These are phyloP conservation scores for Adela reaumurella DNA, from an alignment of 2,888 invertebrate species.

Conservation along the genomic window DNA sequence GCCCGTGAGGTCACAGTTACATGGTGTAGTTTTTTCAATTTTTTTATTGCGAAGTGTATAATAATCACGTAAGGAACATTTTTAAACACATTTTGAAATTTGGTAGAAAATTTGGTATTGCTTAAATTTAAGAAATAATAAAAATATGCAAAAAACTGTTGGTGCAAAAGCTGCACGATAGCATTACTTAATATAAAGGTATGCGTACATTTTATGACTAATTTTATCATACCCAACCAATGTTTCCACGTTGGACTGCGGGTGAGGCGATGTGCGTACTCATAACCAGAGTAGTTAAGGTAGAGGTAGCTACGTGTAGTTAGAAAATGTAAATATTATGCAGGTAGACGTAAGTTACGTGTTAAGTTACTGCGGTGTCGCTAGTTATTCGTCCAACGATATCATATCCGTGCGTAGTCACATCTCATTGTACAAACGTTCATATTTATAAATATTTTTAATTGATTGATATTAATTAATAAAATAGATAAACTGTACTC, in stretches of 20 bases:
- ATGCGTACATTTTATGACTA: too few relatives aligned
- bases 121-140: too few relatives aligned
- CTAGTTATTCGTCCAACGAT: slow-evolving; percentile 15
- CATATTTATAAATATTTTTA: slow-evolving; percentile 52
- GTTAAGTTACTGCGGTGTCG: not conserved
- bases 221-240: too few relatives aligned
- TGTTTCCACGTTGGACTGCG: not conserved
- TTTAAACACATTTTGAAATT: too few relatives aligned
- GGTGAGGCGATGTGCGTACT: not conserved
- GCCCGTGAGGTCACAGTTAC: too few relatives aligned
- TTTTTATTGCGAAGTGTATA: too few relatives aligned
- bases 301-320: not conserved
- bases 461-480: slow-evolving; percentile 52
- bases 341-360: not conserved
- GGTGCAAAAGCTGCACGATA: too few relatives aligned
- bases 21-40: too few relatives aligned
- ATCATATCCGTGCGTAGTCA: slow-evolving; percentile 30
- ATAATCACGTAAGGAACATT: too few relatives aligned
- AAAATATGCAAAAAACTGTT: too few relatives aligned
- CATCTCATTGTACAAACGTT: slow-evolving; percentile 50
- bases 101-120: too few relatives aligned
- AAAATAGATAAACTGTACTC: slow-evolving; percentile 23
- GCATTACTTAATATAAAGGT: too few relatives aligned
- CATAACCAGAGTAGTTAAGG: not conserved
- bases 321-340: not conserved